Base-by-base conservation (phyloP, 2,888 invertebrate genomes). In the Andrena haemorrhoa region DNA sequence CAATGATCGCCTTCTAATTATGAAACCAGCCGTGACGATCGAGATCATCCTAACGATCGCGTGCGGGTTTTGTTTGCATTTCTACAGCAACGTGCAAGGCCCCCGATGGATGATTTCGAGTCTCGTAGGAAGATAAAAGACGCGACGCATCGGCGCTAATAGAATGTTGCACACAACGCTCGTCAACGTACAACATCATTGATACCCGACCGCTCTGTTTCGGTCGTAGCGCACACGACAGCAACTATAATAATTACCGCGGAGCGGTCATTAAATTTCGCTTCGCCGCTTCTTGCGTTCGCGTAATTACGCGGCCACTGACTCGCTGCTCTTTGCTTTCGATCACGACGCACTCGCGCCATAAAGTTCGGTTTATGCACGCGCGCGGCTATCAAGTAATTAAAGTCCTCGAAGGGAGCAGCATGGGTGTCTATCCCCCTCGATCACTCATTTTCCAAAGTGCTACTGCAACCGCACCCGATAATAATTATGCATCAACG, bases 131-230 rank as follows among this genome's bases (percentile, higher is more conserved):
- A 64, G 51, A 51, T 35, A 33, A 20, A 23, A 49, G 20, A 12
- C 51, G 64, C 72, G 61, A 35, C 61, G 49, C 33, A 41, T 41
- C 41, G 41, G 41, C 26, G 63, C 29, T 33, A 73, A 65, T 31
- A 65, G 56, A 65, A 64, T 10, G 16, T 35, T 53, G 20, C 26
- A 6, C 33, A 23, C 16, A n/a, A 35, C 16, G 23, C n/a, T 20
- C 1, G 29, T 5, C 58, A 6, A 12, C 2, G 29, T 5, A 16
- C n/a, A 23, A 33, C 20, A 23, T 35, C 12, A 35, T 20, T 10
- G 61, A 61, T n/a, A n/a, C n/a, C 26, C 63, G 20, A 20, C 23
- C 35, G 23, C 8, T 23, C 10, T 4, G 10, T 41, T 41, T 23
- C 20, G 31, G 20, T 20, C 41, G 35, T 12, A 41, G 23, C 35